Evolutionary conservation across 1,140 invertebrate species (phyloP), one percentile per base, ranked within the genome.

Genomic region (Ylistrum balloti): DNA sequence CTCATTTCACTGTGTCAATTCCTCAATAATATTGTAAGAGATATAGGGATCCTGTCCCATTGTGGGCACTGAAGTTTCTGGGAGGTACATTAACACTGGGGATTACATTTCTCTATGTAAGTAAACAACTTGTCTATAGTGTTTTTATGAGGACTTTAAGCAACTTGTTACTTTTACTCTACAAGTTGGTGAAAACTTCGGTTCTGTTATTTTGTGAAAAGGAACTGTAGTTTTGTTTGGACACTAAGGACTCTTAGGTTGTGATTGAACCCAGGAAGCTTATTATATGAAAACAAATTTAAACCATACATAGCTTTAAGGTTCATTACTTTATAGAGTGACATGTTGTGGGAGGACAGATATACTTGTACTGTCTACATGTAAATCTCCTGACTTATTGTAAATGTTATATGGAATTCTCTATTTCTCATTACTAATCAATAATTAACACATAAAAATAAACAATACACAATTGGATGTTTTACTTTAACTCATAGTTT

Each of bases 1-100:
- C 56, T 74, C 56, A 74, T 74, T 74, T 74, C 56, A 74, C 56
- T 74, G 56, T 74, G 56, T 74, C 56, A 74, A 74, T 74, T 74
- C 56, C 56, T 74, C 56, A 74, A 74, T 74, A 74, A 74, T 74
- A n/a, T 74, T 74, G 56, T 74, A 28, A 74, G 22, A 74, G 56
- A 74, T 74, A 74, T 74, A 74, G 5, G 22, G 56, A 28, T 74
- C 56, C 56, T 28, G 56, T 3, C 28, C 56, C n/a, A 74, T 74
- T 74, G 56, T 74, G n/a, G 0, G 9, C 22, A n/a, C 22, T n/a
- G 5, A 1, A n/a, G 56, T 5, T n/a, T 17, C 20, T 45, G 41
- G 9, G 9, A 45, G 41, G 41, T 45, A 45, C 41, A 5, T 74
- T 74, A 74, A 74, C 56, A n/a, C 28, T 28, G n/a, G 7, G 56